Evolutionary conservation across 2,797 vertebrate genomes (phyloP).

Genomic region (Macrochelys suwanniensis): DNA sequence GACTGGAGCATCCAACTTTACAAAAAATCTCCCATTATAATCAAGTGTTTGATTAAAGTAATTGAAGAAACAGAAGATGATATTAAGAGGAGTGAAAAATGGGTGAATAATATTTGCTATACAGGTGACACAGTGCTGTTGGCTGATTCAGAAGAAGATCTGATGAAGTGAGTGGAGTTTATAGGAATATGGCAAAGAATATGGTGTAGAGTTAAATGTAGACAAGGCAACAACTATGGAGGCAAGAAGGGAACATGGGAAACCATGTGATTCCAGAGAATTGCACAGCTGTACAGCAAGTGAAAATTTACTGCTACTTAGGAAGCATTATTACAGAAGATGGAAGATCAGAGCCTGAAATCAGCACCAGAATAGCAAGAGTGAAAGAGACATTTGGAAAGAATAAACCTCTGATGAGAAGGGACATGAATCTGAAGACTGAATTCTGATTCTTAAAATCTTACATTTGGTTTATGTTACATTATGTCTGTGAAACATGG

Average conservation of each 20-base stretch:
- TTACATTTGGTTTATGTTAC: not conserved
- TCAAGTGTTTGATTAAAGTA: not conserved
- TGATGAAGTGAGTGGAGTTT: not conserved
- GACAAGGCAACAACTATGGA: not conserved
- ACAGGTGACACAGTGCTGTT: not conserved
- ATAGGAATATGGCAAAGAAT: not conserved
- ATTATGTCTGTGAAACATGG: not conserved
- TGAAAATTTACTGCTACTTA: not conserved
- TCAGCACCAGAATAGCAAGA: not conserved
- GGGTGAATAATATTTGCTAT: not conserved
- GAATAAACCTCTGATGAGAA: not conserved
- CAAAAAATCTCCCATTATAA: not conserved
- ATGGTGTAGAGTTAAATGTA: not conserved
- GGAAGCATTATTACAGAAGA: not conserved
- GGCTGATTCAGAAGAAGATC: not conserved
- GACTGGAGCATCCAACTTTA: not conserved
- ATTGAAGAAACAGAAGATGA: not conserved
- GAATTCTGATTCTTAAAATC: not conserved
- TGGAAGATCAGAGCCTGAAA: not conserved
- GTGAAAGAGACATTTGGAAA: not conserved
- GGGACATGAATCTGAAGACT: not conserved
- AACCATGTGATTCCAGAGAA: not conserved
- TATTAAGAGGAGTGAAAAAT: not conserved
- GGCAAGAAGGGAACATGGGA: not conserved
- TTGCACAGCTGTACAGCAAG: not conserved